Evolutionary conservation across 2,888 invertebrate genomes (phyloP).

Genomic region (Hypsopygia costalis): DNA sequence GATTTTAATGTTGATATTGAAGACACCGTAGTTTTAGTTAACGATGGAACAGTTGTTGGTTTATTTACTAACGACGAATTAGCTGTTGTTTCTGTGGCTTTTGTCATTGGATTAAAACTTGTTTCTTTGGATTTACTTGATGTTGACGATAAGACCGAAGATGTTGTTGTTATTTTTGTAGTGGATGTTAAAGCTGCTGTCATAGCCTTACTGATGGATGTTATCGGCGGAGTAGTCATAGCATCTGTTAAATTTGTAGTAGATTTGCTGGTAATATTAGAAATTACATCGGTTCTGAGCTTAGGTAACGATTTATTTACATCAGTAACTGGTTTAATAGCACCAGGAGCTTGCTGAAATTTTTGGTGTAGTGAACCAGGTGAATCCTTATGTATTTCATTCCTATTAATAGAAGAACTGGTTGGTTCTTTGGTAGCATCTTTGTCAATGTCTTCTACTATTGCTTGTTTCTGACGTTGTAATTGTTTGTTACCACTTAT

Average conservation of each 20-base stretch:
- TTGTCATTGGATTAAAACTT: not conserved
- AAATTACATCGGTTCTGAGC: not conserved
- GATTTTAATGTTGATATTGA: slow-evolving; percentile 6
- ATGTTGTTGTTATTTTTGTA: slow-evolving; percentile 10
- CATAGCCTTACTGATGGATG: slow-evolving; percentile 5
- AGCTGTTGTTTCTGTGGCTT: slow-evolving; percentile 5
- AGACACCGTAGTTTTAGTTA: not conserved
- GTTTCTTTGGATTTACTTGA: slow-evolving; percentile 6
- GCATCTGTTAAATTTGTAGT: slow-evolving; percentile 21
- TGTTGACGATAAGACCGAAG: not conserved
- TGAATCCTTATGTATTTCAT: not conserved
- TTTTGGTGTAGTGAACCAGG: not conserved
- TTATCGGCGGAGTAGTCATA: too few relatives aligned
- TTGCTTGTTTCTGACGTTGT: slow-evolving; percentile 41
- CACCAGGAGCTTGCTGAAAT: not conserved
- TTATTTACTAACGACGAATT: not conserved
- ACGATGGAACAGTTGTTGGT: not conserved
- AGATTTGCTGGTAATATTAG: slow-evolving; percentile 7
- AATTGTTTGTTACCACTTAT: slow-evolving; percentile 29
- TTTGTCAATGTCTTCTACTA: slow-evolving; percentile 18
- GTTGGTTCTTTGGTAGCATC: not conserved
- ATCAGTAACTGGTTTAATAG: not conserved
- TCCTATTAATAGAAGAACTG: not conserved
- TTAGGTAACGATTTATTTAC: not conserved
- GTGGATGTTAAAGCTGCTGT: slow-evolving; percentile 15